phyloP scores from a whole-genome alignment of 2,888 invertebrate species.

The Agonopterix heracliana region DNA sequence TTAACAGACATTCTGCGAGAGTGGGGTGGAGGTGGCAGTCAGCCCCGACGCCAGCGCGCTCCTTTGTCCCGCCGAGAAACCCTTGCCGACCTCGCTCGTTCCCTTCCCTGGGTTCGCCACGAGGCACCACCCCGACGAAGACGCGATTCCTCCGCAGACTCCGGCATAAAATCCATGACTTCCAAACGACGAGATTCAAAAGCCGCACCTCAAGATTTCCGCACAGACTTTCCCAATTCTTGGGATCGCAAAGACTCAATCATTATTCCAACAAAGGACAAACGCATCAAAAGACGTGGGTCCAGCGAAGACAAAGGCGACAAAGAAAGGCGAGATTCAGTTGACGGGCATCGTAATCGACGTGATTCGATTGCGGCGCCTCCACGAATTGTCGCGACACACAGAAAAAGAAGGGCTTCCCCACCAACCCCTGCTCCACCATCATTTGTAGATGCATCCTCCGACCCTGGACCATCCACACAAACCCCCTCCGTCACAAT shows the following conservation, averaged over 20 bases:
- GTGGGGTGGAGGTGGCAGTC: constrained; percentile 83
- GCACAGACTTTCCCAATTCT: constrained; percentile 81
- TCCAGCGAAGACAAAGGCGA: constrained; percentile 79
- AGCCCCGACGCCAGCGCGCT: constrained; percentile 74
- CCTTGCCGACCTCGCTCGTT: constrained; percentile 90
- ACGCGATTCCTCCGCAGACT: constrained; percentile 92
- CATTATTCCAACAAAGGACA: constrained; percentile 61
- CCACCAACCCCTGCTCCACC: constrained; percentile 62
- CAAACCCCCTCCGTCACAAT: constrained; percentile 65
- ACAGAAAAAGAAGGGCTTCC: constrained; percentile 72
- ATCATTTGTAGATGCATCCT: constrained; percentile 76
- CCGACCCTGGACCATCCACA: constrained; percentile 79
- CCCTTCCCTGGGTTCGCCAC: constrained; percentile 86
- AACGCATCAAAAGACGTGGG: constrained; percentile 74
- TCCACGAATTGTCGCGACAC: constrained; percentile 79
- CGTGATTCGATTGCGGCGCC: constrained; percentile 82
- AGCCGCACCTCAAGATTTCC: constrained; percentile 79
- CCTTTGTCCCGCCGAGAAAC: constrained; percentile 91
- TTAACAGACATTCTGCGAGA: constrained; percentile 91
- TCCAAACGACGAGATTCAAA: constrained; percentile 85
- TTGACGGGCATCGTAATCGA: constrained; percentile 81
- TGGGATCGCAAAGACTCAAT: constrained; percentile 83
- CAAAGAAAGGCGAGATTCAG: constrained; percentile 78
- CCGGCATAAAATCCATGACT: constrained; percentile 85
- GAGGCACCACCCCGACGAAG: constrained; percentile 80